Evolutionary conservation across 2,888 invertebrate species (phyloP).

Genomic region (Microplitis manilae): DNA sequence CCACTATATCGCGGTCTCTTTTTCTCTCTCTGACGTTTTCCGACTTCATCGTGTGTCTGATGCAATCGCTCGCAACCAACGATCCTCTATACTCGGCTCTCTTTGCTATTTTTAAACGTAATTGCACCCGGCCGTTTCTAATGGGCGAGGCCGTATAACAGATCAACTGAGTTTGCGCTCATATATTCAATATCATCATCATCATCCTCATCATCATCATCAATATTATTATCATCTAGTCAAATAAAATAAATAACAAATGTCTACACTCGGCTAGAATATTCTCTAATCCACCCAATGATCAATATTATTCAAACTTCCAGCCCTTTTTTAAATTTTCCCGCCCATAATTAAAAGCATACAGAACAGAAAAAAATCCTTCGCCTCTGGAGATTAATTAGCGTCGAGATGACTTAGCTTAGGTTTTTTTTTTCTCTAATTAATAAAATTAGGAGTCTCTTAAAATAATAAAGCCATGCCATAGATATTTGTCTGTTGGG

Average conservation of each 20-base stretch:
- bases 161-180: conserved; percentile 51
- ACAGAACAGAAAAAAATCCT: no score
- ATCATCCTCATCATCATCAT: conserved; percentile 1
- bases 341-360: no score
- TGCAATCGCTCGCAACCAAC: conserved; percentile 66
- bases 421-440: no score
- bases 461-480: no score
- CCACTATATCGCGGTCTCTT: conserved; percentile 36
- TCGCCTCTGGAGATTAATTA: no score
- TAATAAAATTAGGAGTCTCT: no score
- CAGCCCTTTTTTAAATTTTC: no score
- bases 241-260: neutral
- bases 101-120: conserved; percentile 69
- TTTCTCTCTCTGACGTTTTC: conserved; percentile 55
- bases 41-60: conserved; percentile 59
- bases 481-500: no score
- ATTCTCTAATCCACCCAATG: no score
- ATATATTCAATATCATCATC: conserved; percentile 4
- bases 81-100: conserved; percentile 46
- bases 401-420: no score
- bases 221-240: neutral
- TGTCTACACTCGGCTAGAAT: neutral
- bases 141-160: conserved; percentile 61
- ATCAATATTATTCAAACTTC: no score
- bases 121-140: conserved; percentile 68